Conservation (phyloP, 2,797 vertebrate species). For the Gastrophryne carolinensis region DNA sequence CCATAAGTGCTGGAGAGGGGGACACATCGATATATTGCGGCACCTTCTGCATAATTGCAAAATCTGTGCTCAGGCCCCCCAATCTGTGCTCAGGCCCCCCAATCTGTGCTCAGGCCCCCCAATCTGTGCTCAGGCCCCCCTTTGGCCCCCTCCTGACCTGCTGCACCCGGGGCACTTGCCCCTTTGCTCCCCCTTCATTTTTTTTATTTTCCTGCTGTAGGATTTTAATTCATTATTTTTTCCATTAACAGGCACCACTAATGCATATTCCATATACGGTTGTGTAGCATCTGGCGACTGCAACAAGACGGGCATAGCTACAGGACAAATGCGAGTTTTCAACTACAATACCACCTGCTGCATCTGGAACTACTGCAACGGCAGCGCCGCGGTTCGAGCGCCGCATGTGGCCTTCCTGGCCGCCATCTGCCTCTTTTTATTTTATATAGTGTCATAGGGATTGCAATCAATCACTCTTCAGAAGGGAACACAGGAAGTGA, state of each 20-base stretch:
- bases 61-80: no score
- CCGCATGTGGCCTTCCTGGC: not conserved
- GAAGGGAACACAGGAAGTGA: not conserved
- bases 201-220: not conserved
- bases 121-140: no score
- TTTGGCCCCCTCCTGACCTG: no score
- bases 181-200: no score
- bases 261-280: not conserved
- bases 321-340: not conserved
- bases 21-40: no score
- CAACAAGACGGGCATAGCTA: not conserved
- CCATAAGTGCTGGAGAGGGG: no score
- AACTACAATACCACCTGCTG: slow-evolving; percentile 17
- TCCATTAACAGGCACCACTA: not conserved
- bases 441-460: not conserved
- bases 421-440: not conserved
- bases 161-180: no score
- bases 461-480: not conserved
- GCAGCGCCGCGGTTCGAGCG: not conserved
- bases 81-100: no score
- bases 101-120: no score
- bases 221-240: not conserved
- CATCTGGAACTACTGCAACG: not conserved
- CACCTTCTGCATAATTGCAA: no score
- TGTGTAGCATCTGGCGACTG: not conserved